phyloP scores from a whole-genome alignment of 2,113 vertebrate species.

The Rynchops niger region DNA sequence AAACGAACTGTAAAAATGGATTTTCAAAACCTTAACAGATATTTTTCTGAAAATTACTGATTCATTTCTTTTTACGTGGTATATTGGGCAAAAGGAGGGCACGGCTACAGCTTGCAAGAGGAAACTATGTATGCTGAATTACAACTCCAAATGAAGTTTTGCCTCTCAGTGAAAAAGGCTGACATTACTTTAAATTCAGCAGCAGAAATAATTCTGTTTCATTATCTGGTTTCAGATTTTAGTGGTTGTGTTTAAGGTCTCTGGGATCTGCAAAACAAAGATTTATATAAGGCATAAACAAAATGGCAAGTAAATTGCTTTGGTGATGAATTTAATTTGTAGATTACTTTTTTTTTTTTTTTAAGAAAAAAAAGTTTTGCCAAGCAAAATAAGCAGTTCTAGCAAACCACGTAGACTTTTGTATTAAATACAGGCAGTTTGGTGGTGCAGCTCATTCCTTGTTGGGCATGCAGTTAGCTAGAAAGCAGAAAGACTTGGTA shows the following conservation, averaged over 20 bases:
- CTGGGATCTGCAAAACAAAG: slow-evolving; percentile 48
- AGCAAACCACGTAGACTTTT: not conserved
- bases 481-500: not conserved
- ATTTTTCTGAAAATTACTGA: not conserved
- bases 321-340: slow-evolving; percentile 34
- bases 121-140: not conserved
- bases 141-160: not conserved
- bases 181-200: not conserved
- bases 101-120: not conserved
- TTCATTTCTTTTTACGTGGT: fast-evolving
- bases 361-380: not conserved
- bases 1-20: not conserved
- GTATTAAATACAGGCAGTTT: slow-evolving; percentile 55
- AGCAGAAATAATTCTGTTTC: not conserved
- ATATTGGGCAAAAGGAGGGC: not conserved
- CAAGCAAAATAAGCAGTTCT: slow-evolving; percentile 44
- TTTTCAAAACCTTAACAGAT: not conserved
- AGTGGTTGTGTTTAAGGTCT: slow-evolving; percentile 13
- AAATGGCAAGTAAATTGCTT: slow-evolving; percentile 49
- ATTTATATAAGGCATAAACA: slow-evolving; percentile 53
- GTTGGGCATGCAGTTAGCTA: not conserved
- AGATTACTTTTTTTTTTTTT: not conserved
- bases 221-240: slow-evolving; percentile 24
- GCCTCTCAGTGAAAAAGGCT: not conserved
- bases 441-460: not conserved